Evolutionary conservation across 1,140 invertebrate genomes (phyloP).

Genomic region (Heliconius hermathena): DNA sequence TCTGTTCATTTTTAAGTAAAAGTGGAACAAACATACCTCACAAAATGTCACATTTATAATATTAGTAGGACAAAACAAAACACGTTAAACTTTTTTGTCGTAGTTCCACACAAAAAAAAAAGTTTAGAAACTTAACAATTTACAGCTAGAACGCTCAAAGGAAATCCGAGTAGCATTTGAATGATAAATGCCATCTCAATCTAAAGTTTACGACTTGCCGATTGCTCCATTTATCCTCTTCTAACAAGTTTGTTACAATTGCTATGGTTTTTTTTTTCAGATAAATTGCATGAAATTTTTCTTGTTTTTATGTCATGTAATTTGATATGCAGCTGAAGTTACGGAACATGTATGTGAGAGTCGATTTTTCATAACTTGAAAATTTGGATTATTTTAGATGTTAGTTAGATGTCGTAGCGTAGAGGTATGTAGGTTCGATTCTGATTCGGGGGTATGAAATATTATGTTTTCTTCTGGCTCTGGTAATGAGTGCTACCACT

Average conservation of each 20-base stretch:
- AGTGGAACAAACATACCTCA: too few species aligned
- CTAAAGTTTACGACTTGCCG: constrained; percentile 33
- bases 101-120: background rate
- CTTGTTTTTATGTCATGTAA: background rate
- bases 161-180: constrained; percentile 2
- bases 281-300: constrained; percentile 29
- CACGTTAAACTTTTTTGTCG: background rate
- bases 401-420: too few species aligned
- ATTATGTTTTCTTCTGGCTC: too few species aligned
- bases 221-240: constrained; percentile 34
- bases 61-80: background rate
- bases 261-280: constrained; percentile 13
- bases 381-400: too few species aligned
- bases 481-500: too few species aligned
- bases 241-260: constrained; percentile 35
- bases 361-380: background rate
- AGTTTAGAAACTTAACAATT: background rate
- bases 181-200: constrained; percentile 33
- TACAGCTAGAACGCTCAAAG: background rate
- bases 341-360: background rate
- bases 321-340: constrained; percentile 10
- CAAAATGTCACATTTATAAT: too few species aligned
- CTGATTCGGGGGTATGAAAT: too few species aligned
- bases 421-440: too few species aligned
- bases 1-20: too few species aligned